A percentile compares a stretch with the other conserved stretches of the same genome.
Conservation (phyloP, 2,113 vertebrate genomes). For the Elachura formosa region DNA sequence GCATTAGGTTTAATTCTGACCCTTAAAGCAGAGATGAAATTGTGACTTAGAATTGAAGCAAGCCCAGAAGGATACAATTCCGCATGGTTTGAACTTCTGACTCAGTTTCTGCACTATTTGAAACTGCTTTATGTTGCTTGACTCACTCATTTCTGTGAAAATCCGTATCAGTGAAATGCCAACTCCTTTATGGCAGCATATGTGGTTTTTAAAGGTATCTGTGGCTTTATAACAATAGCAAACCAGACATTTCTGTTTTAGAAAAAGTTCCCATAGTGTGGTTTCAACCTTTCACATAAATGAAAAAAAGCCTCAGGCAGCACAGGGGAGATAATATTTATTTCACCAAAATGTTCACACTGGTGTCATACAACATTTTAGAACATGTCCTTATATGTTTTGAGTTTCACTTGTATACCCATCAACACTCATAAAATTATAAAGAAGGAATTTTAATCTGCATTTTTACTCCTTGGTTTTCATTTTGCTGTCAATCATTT, state of each 20-base stretch:
- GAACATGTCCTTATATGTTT: not conserved
- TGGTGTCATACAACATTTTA: not conserved
- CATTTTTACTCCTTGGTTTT: not conserved
- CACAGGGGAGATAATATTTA: not conserved
- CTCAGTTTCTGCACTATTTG: conserved; percentile 52
- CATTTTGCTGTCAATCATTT: not conserved
- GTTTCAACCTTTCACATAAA: not conserved
- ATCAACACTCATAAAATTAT: not conserved
- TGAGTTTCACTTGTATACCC: not conserved
- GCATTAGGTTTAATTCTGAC: not conserved
- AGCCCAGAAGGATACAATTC: conserved; percentile 42
- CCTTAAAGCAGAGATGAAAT: conserved; percentile 45
- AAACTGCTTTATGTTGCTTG: conserved; percentile 62
- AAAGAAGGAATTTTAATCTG: not conserved
- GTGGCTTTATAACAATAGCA: conserved; percentile 17
- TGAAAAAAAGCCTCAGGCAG: not conserved
- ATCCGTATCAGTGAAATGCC: conserved; percentile 62
- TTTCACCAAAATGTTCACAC: not conserved
- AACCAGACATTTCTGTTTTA: not conserved
- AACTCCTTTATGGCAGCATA: conserved; percentile 13
- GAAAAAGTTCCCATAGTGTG: not conserved
- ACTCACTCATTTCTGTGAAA: conserved; percentile 65
- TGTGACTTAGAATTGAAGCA: conserved; percentile 40
- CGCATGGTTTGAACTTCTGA: conserved; percentile 46
- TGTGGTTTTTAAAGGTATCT: conserved; percentile 9